A percentile compares a stretch with the other conserved stretches of the same genome.
Evolutionary conservation across 2,797 vertebrate genomes (phyloP).

Genomic region (Falco columbarius): DNA sequence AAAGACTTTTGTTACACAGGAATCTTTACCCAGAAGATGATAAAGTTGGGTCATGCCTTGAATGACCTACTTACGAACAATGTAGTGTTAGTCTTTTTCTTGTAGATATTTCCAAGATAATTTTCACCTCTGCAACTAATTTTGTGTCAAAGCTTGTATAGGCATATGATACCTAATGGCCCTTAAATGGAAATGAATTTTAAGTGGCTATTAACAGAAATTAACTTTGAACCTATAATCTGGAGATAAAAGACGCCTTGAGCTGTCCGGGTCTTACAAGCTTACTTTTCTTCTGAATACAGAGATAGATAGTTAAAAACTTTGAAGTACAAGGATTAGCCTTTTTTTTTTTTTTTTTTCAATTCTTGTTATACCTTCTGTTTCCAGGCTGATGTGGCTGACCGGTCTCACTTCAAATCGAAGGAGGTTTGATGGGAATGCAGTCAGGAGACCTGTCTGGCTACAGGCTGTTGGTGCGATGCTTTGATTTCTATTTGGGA

Average conservation of each 20-base stretch:
- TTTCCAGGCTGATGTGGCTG: neutral
- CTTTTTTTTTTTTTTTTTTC: neutral
- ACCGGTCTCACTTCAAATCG: neutral
- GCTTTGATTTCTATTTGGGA: neutral
- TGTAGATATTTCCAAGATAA: neutral
- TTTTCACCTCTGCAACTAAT: conserved; percentile 39
- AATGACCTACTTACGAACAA: neutral
- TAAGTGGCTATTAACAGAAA: conserved; percentile 28
- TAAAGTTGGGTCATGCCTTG: neutral
- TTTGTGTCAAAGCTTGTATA: conserved; percentile 6
- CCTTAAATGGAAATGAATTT: conserved; percentile 31
- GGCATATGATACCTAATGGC: neutral
- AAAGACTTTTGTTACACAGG: neutral
- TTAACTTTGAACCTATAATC: conserved; percentile 17
- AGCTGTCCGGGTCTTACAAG: neutral
- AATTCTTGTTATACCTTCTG: neutral
- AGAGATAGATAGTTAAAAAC: neutral
- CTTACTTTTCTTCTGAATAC: neutral
- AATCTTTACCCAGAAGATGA: neutral
- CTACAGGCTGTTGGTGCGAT: neutral
- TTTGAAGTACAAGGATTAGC: neutral
- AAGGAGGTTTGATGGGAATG: neutral
- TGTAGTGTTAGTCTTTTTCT: neutral
- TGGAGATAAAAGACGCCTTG: neutral
- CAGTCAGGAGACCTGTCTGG: neutral